These are phyloP conservation scores for Atrichornis clamosus DNA, from an alignment of 2,113 vertebrate genomes.

Conservation along the genomic window DNA sequence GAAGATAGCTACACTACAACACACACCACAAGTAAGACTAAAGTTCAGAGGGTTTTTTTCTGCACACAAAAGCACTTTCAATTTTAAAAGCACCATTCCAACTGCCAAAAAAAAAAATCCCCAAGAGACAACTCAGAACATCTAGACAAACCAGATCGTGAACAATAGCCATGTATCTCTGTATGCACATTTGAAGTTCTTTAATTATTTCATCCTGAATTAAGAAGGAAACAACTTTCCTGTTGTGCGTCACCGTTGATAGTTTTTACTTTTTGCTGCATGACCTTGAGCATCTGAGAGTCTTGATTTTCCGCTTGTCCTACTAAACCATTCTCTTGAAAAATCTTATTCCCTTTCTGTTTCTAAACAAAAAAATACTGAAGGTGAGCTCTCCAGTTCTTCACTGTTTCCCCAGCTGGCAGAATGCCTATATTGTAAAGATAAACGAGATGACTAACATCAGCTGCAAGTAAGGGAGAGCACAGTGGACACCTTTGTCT, in stretches of 20 bases:
- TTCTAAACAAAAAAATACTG: background rate
- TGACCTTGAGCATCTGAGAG: background rate
- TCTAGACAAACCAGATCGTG: background rate
- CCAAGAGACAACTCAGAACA: background rate
- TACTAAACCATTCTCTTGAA: background rate
- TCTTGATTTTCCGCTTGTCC: background rate
- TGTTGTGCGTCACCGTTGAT: background rate
- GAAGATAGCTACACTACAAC: background rate
- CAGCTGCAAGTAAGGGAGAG: background rate
- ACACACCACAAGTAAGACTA: background rate
- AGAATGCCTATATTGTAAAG: background rate
- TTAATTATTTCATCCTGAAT: background rate
- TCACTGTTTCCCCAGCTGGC: background rate
- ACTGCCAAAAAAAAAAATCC: background rate
- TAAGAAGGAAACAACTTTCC: background rate
- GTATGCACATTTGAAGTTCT: background rate
- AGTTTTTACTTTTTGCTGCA: background rate
- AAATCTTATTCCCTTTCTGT: background rate
- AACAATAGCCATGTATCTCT: background rate
- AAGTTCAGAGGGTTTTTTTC: background rate
- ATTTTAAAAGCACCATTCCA: background rate
- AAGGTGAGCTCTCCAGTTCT: background rate
- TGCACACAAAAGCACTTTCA: background rate
- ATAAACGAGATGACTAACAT: background rate
- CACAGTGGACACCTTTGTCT: background rate